Base-by-base conservation (phyloP, 2,797 vertebrate species). In the Scleropages formosus region DNA sequence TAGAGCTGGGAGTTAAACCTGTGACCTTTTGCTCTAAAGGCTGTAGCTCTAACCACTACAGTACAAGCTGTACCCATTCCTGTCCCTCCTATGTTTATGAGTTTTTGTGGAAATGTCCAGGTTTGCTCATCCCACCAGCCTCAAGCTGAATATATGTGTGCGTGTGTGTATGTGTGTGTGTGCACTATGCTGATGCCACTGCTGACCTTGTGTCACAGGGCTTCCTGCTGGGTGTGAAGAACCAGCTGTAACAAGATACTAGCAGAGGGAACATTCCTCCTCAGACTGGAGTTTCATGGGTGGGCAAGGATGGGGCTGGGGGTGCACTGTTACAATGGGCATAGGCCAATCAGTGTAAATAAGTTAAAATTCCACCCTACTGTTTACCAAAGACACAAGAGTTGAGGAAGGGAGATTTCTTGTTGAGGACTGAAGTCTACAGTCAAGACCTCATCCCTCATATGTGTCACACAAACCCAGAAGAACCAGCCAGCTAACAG, bases 371-470 rank as follows among this genome's bases (percentile, higher is more conserved):
- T 85, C 85, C 82, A 80, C 80, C 74, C 72, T 78, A 73, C 81
- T 85, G 84, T 84, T 90, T 88, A 90, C 86, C 85, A 85, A 90
- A 87, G 88, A 87, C 84, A 83, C 51, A 77, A 53, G 49, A 20
- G 68, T n/a, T 12, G 44, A n/a, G 46, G 4, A 11, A 67, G 11
- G 12, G 20, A 20, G 53, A 59, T 22, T 59, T n/a, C 12, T 15
- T 20, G 11, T 20, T 1, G n/a, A 49, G 27, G 46, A 11, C 44
- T 72, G 16, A 49, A 66, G 67, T 56, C 26, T 70, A 13, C 3
- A 27, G 67, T 22, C 53, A 58, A 3, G 53, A 13, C 72, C 68
- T 44, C 44, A 60, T 67, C 10, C 64, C 46, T 69, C 6, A 31
- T 39, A 2, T 39, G 31, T 2, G 31, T 39, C 72, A 49, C 44